These are phyloP conservation scores for Thera britannica DNA, from an alignment of 2,888 invertebrate species.

Conservation along the genomic window DNA sequence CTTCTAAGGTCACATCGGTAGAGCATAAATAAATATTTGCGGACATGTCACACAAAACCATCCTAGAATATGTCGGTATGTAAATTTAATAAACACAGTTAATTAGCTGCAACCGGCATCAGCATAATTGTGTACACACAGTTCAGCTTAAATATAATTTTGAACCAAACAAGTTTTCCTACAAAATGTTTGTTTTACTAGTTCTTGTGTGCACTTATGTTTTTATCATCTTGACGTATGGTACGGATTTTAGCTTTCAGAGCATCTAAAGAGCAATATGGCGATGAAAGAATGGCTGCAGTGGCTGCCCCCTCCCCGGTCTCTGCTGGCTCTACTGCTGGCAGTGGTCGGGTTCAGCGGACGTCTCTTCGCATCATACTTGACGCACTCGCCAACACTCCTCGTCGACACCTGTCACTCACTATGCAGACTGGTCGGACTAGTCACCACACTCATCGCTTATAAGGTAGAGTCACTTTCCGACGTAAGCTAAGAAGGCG, in stretches of 20 bases:
- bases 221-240: neutral
- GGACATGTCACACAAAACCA: neutral
- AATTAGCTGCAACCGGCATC: too few species aligned
- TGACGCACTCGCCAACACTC: conserved; percentile 95
- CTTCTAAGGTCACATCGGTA: neutral
- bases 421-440: conserved; percentile 95
- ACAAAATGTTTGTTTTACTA: too few species aligned
- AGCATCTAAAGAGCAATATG: conserved; percentile 72
- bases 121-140: too few species aligned
- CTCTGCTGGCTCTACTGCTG: conserved; percentile 89
- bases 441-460: conserved; percentile 81
- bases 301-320: conserved; percentile 89
- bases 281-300: conserved; percentile 91
- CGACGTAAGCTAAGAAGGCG: conserved; percentile 27
- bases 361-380: conserved; percentile 93
- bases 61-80: neutral
- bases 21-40: neutral
- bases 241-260: conserved; percentile 1
- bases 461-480: conserved; percentile 63
- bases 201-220: too few species aligned
- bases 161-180: too few species aligned
- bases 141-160: too few species aligned
- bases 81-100: too few species aligned
- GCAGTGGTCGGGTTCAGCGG: conserved; percentile 91
- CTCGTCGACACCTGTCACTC: conserved; percentile 97